A percentile compares a stretch with the other conserved stretches of the same genome.
Conservation (phyloP, 1,140 invertebrate genomes). For the Aleiodes sp. region DNA sequence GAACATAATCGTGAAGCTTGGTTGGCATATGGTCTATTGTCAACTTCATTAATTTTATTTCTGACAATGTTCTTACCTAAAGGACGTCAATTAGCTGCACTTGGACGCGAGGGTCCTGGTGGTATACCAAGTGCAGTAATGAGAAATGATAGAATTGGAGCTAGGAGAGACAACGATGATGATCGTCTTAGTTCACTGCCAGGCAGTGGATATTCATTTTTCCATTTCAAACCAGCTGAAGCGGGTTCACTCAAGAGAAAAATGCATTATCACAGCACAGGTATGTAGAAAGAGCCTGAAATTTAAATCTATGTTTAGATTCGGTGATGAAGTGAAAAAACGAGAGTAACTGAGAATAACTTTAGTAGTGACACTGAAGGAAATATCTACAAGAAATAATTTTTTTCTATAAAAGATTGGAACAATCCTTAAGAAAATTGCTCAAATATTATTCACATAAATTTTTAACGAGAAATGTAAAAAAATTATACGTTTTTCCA, state of each 20-base stretch:
- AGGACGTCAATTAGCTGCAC: slow-evolving; percentile 87
- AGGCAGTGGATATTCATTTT: slow-evolving; percentile 87
- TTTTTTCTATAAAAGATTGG: no score
- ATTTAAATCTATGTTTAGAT: no score
- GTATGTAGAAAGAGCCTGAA: no score
- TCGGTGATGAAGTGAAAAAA: background rate
- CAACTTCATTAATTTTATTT: slow-evolving; percentile 84
- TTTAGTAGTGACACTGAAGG: slow-evolving; percentile 56
- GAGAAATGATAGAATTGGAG: slow-evolving; percentile 43
- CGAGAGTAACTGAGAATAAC: slow-evolving; percentile 30
- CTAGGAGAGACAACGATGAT: slow-evolving; percentile 63
- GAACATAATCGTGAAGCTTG: slow-evolving; percentile 85
- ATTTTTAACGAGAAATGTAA: no score
- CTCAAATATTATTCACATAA: no score
- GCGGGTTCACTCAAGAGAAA: slow-evolving; percentile 72
- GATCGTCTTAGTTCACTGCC: slow-evolving; percentile 79
- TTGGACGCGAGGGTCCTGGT: slow-evolving; percentile 76
- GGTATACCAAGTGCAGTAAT: slow-evolving; percentile 38
- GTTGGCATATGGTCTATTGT: slow-evolving; percentile 85
- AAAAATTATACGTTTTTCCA: no score
- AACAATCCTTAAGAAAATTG: no score
- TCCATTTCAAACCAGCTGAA: slow-evolving; percentile 88
- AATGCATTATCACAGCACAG: slow-evolving; percentile 60
- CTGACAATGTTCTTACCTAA: slow-evolving; percentile 95
- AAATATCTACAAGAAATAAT: no score